Percentiles rank a stretch among this genome's conserved stretches.
Conservation (phyloP, 1,140 invertebrate genomes). For the Mizuhopecten yessoensis region DNA sequence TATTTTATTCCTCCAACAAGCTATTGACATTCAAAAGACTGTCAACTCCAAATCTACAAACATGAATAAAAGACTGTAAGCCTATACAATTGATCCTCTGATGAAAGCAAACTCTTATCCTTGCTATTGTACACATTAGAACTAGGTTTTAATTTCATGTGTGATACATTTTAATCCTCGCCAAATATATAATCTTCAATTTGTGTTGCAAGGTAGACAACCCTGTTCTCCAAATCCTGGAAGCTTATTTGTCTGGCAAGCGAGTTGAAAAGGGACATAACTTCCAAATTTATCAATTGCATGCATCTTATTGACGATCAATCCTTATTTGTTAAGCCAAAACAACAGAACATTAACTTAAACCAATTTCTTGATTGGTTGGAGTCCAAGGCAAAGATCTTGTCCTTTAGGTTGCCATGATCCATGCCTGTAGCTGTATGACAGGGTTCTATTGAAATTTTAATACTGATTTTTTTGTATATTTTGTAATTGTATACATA, state of each 20-base stretch:
- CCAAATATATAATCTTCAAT: constrained; percentile 11
- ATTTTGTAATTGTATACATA: constrained; percentile 27
- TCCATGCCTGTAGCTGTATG: background rate
- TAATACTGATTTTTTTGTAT: constrained; percentile 25
- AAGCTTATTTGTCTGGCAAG: background rate
- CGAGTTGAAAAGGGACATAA: background rate
- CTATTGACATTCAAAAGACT: background rate
- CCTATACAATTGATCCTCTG: background rate
- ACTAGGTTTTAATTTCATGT: constrained; percentile 18
- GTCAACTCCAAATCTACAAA: background rate
- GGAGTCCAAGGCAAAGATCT: background rate
- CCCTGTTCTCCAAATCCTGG: background rate
- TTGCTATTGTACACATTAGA: constrained; percentile 2
- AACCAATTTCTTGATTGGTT: background rate
- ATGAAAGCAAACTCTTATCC: background rate
- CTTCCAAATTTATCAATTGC: background rate
- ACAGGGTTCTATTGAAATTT: background rate
- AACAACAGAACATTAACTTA: background rate
- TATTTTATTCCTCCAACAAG: background rate
- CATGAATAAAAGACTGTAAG: background rate
- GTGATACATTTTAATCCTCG: constrained; percentile 1
- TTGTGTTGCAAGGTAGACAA: background rate
- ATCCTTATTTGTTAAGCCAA: too few relatives aligned
- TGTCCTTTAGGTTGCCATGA: too few relatives aligned
- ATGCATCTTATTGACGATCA: too few relatives aligned